Evolutionary conservation across 2,113 vertebrate species (phyloP).

Genomic region (Macrotus californicus): DNA sequence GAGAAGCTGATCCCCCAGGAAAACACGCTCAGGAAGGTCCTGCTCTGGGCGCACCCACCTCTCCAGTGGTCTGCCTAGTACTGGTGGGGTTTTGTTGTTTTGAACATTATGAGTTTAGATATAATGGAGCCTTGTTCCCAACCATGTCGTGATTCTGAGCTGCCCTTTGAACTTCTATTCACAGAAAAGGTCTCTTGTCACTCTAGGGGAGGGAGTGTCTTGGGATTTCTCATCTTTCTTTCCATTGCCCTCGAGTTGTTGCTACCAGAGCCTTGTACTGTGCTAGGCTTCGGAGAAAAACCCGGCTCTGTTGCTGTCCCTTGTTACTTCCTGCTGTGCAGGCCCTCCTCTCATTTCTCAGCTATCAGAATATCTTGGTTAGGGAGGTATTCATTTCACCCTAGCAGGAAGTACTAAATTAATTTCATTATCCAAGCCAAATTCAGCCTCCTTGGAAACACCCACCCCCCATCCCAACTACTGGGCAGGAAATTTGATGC

Average conservation of each 20-base stretch:
- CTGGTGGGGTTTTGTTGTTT: not conserved
- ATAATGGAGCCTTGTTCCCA: conserved; percentile 55
- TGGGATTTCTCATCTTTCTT: not conserved
- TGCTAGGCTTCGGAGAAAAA: not conserved
- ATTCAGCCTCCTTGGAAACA: not conserved
- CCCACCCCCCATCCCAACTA: not conserved
- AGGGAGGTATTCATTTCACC: not conserved
- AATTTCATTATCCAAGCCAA: not conserved
- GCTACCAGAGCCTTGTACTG: not conserved
- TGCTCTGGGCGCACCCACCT: not conserved
- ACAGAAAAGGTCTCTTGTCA: conserved; percentile 23
- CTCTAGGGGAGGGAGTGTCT: not conserved
- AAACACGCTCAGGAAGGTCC: not conserved
- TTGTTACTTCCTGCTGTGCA: not conserved
- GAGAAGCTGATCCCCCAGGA: not conserved
- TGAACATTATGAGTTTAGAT: not conserved
- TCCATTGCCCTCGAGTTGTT: not conserved
- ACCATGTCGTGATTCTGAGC: not conserved
- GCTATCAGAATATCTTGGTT: not conserved
- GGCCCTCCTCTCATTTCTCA: not conserved
- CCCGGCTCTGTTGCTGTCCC: too few species aligned
- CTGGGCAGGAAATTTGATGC: not conserved
- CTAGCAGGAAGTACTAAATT: not conserved
- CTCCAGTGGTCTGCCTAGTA: not conserved
- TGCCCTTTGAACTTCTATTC: conserved; percentile 37